Base-by-base conservation (phyloP, 2,797 vertebrate species). In the Malurus leucopterus region DNA sequence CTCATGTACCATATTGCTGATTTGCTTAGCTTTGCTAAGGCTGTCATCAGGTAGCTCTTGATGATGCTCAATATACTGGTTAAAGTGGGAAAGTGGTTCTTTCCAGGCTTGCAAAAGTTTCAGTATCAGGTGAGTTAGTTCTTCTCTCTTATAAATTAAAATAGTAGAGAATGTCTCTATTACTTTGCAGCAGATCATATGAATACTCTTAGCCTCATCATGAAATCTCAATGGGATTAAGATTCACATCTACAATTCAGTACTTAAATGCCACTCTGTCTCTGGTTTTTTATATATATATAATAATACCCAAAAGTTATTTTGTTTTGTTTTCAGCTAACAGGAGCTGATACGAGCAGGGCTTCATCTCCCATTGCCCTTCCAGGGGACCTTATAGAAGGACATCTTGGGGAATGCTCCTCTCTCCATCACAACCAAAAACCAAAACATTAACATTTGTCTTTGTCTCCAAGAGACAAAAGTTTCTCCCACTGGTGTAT, bases 91-190 rank as follows among this genome's bases (percentile, higher is more conserved):
- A 67, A 98, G 96, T 13, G 98, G 98, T n/a, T 98, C 97, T 76
- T 95, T 97, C 98, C 98, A 98, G 1, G 98, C 98, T 90, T 96
- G 81, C 94, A 98, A 68, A 47, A 98, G 96, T 95, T 97, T 98
- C 86, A 98, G 95, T 69, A 98, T 98, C 90, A 98, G 95, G 59
- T 97, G 96, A 0, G 97, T 97, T 83, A 98, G 91, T 93, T 98
- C 97, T 93, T 98, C 97, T 84, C 96, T 96, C 98, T 98, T 71
- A 41, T 3, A 84, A 68, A 67, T 59, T 44, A 61, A 63, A 89
- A 64, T 3, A 74, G 14, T 49, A 64, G 78, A 69, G 19, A 75
- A 61, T 34, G 32, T 65, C 19, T 89, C 20, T 84, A 53, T 92
- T 71, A 71, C 61, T 63, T 64, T 71, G 74, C 50, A 74, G 23